Base-by-base conservation (phyloP, 1,140 invertebrate species). In the Ooceraea biroi region DNA sequence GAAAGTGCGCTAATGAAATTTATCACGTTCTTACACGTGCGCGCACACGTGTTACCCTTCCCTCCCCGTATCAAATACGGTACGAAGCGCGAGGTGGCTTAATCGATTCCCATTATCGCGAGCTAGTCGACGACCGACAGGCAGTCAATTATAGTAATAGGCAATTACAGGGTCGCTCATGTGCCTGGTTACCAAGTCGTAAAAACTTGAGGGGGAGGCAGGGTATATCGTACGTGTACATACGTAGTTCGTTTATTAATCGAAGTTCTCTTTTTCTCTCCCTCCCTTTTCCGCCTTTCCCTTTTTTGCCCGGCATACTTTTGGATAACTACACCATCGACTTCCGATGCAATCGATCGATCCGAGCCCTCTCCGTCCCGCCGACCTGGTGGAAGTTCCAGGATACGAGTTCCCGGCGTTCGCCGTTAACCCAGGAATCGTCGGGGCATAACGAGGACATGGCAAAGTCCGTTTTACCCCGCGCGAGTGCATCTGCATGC, bases 101-200 rank as follows among this genome's bases (percentile, higher is more conserved):
- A 85, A 63, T 85, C 78, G 76, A 85, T 82, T 82, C 69, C 78
- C 83, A 85, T 85, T 71, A 85, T 82, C 66, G 57, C 52, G 30
- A 55, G 61, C 36, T 63, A 36, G 25, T 36, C 36, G 36, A 41
- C 78, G 58, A 82, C 60, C 69, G 78, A 58, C 69, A 63, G 55
- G 66, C 60, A 71, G 76, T 82, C 46, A 82, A 65, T 77, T 82
- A 82, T 65, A 82, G 78, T 85, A 85, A 82, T 61, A 60, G 69
- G 77, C 66, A 82, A 82, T 85, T 82, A 82, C 41, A 22, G 36
- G 30, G 17, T 27, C 63, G 44, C 41, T 71, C 27, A 46, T 71
- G 41, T 27, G 76, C 17, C 50, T 22, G n/a, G 76, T 71, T 71
- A 46, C 17, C 10, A 27, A 71, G 76, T 71, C 36, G 30, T 80